Percentiles rank a stretch among this genome's conserved stretches.
These are phyloP conservation scores for Lasioglossum malachurum DNA, from an alignment of 2,888 invertebrate species.

Conservation along the genomic window DNA sequence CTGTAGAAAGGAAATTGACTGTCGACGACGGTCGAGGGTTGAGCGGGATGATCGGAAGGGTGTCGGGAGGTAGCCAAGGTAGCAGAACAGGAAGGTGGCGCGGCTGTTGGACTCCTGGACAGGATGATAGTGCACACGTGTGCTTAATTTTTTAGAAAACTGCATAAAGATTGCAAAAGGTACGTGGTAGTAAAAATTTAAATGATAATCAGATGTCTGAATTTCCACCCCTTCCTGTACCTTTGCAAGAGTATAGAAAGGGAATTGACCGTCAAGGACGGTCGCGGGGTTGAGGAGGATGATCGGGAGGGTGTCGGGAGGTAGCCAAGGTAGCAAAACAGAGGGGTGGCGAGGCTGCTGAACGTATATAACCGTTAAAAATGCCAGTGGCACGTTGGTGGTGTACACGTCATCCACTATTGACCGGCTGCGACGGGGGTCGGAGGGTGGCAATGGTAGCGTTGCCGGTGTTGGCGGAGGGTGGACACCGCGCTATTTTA, in stretches of 20 bases:
- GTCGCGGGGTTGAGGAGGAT: background rate
- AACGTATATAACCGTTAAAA: constrained; percentile 70
- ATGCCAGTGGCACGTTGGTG: constrained; percentile 66
- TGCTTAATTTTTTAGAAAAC: background rate
- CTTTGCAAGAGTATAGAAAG: background rate
- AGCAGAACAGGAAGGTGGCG: background rate
- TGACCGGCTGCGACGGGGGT: constrained; percentile 65
- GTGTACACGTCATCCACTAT: constrained; percentile 69
- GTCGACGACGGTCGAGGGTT: background rate
- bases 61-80: constrained; percentile 3
- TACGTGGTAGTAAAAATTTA: too few relatives aligned
- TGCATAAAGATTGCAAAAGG: background rate
- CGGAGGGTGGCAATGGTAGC: constrained; percentile 39
- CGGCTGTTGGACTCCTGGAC: background rate
- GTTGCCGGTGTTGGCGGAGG: constrained; percentile 57
- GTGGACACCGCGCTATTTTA: constrained; percentile 71
- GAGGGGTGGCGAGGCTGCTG: constrained; percentile 1
- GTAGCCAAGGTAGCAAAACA: constrained; percentile 9
- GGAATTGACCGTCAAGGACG: constrained; percentile 4
- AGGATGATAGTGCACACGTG: too few relatives aligned
- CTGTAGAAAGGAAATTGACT: background rate
- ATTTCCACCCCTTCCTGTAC: background rate
- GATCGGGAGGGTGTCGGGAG: background rate
- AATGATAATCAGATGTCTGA: too few relatives aligned
- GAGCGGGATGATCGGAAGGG: background rate